A percentile compares a stretch with the other conserved stretches of the same genome.
Conservation (phyloP, 2,888 invertebrate genomes). For the Lepidochitona cinerea region DNA sequence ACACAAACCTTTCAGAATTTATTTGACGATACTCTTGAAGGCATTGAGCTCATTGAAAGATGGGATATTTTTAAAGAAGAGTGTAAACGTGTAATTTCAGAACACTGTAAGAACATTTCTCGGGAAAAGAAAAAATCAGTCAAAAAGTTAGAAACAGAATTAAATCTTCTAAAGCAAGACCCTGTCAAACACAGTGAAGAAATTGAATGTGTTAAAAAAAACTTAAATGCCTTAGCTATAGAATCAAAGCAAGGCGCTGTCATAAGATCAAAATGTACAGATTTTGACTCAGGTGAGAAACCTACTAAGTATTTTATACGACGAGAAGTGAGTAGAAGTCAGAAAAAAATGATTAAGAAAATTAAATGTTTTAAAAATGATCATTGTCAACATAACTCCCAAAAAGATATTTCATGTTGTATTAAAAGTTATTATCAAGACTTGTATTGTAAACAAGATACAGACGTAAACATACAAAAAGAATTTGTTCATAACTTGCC, state of each 20-base stretch:
- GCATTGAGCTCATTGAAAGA: background rate
- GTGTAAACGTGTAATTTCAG: background rate
- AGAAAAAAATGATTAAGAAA: background rate
- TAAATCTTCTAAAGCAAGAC: background rate
- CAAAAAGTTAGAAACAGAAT: background rate
- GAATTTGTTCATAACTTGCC: too few species aligned
- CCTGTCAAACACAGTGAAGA: background rate
- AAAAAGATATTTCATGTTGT: too few species aligned
- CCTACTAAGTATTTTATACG: background rate
- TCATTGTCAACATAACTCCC: too few species aligned
- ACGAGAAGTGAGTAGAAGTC: background rate
- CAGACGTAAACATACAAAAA: too few species aligned
- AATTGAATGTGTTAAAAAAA: background rate
- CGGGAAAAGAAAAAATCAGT: background rate
- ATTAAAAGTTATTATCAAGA: too few species aligned
- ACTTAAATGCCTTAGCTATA: background rate
- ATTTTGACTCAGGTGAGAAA: background rate
- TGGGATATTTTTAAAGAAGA: background rate
- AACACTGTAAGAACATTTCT: background rate
- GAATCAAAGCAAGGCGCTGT: background rate
- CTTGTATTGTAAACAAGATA: too few species aligned
- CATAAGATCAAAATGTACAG: background rate
- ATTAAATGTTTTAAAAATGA: too few species aligned
- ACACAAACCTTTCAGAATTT: background rate
- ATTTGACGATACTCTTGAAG: background rate